These are phyloP conservation scores for Corynorhinus townsendii DNA, from an alignment of 2,113 vertebrate species.

Conservation along the genomic window DNA sequence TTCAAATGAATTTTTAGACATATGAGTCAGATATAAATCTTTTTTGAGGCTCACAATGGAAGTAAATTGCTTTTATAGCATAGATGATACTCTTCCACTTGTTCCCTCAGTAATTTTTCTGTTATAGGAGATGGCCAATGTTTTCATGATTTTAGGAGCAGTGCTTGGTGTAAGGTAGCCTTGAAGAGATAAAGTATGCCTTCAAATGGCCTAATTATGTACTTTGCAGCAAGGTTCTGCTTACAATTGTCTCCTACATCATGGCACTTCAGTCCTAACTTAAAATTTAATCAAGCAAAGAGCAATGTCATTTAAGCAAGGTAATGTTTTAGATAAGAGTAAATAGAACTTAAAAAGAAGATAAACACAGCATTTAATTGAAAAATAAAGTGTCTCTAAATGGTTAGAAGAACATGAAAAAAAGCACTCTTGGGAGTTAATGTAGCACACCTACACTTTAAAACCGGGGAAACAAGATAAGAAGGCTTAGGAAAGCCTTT, in stretches of 20 bases:
- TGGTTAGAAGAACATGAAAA: not conserved
- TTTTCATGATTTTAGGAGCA: not conserved
- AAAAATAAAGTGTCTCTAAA: constrained; percentile 40
- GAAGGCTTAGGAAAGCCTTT: not conserved
- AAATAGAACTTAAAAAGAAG: constrained; percentile 49
- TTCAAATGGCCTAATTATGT: constrained; percentile 26
- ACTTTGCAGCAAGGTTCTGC: not conserved
- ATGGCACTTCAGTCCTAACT: constrained; percentile 31
- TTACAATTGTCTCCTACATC: constrained; percentile 31
- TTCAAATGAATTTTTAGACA: not conserved
- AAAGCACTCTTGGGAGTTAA: constrained; percentile 24
- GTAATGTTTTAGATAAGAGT: constrained; percentile 62
- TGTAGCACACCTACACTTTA: not conserved
- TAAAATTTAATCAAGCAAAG: constrained; percentile 54
- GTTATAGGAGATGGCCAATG: not conserved
- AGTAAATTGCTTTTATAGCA: not conserved
- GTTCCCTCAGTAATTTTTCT: not conserved
- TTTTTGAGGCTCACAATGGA: not conserved
- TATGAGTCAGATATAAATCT: not conserved
- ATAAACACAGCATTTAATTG: constrained; percentile 51
- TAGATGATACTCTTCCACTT: not conserved
- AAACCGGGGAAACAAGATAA: not conserved
- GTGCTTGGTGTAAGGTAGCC: not conserved
- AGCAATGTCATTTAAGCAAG: constrained; percentile 41
- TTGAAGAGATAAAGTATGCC: not conserved